Evolutionary conservation across 2,113 vertebrate species (phyloP).

Genomic region (Lycaon pictus): DNA sequence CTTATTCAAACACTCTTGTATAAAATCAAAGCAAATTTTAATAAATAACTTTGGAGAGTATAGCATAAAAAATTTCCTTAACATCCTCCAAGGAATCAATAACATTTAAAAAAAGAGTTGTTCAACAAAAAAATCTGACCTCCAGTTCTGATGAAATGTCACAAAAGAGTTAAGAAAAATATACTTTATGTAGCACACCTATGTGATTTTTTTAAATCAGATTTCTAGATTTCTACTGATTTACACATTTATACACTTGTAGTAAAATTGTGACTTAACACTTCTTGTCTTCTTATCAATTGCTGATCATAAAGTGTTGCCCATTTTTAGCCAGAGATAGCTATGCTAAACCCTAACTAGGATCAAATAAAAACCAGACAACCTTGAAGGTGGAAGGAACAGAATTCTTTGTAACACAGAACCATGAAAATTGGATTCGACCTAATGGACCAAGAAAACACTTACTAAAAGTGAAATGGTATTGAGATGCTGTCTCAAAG

Average conservation of each 20-base stretch:
- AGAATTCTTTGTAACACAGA: constrained; percentile 56
- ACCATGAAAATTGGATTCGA: constrained; percentile 72
- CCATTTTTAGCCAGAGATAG: constrained; percentile 62
- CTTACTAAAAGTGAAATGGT: constrained; percentile 56
- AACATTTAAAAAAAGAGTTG: neutral
- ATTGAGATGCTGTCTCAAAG: constrained; percentile 48
- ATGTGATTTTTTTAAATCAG: constrained; percentile 1
- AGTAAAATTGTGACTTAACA: constrained; percentile 37
- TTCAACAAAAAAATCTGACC: neutral
- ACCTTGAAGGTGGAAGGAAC: constrained; percentile 72
- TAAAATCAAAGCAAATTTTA: neutral
- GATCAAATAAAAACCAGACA: constrained; percentile 78
- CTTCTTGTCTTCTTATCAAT: constrained; percentile 1
- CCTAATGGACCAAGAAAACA: constrained; percentile 71
- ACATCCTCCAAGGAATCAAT: neutral
- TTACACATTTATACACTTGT: neutral
- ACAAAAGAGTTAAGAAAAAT: neutral
- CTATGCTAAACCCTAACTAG: constrained; percentile 38
- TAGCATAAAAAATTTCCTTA: neutral
- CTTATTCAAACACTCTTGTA: neutral
- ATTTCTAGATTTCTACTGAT: neutral
- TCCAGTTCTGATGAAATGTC: neutral
- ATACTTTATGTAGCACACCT: neutral
- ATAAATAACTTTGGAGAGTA: neutral
- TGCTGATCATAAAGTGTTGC: constrained; percentile 45